Evolutionary conservation across 1,140 invertebrate genomes (phyloP).

Genomic region (Zaprionus lachaisei): DNA sequence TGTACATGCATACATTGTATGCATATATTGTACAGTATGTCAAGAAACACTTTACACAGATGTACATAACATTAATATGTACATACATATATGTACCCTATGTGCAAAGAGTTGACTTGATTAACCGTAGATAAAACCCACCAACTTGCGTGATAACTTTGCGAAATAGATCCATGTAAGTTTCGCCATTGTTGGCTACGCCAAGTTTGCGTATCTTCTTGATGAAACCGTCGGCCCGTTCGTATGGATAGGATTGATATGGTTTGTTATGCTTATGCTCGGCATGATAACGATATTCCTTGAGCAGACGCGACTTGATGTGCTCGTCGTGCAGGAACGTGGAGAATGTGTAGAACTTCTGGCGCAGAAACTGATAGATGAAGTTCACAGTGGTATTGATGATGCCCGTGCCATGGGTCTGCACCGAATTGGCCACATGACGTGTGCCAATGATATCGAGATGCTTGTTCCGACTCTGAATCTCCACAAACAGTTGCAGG

Average conservation of each 20-base stretch:
- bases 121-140: slow-evolving; percentile 66
- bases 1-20: no score
- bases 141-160: slow-evolving; percentile 96
- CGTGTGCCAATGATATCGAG: slow-evolving; percentile 98
- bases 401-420: slow-evolving; percentile 98
- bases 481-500: slow-evolving; percentile 98
- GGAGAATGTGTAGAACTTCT: slow-evolving; percentile 97
- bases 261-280: slow-evolving; percentile 85
- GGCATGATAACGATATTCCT: slow-evolving; percentile 92
- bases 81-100: no score
- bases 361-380: slow-evolving; percentile 97
- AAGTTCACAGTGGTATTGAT: slow-evolving; percentile 99
- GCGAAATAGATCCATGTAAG: slow-evolving; percentile 97
- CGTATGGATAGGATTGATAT: slow-evolving; percentile 91
- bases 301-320: slow-evolving; percentile 97
- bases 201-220: slow-evolving; percentile 96
- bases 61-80: no score
- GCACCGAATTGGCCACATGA: slow-evolving; percentile 98
- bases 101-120: no score
- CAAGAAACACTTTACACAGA: no score
- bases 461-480: slow-evolving; percentile 96
- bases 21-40: no score
- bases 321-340: slow-evolving; percentile 99
- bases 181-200: slow-evolving; percentile 91
- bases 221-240: slow-evolving; percentile 97